Evolutionary conservation across 2,113 vertebrate species (phyloP).

Genomic region (Synchiropus splendidus): DNA sequence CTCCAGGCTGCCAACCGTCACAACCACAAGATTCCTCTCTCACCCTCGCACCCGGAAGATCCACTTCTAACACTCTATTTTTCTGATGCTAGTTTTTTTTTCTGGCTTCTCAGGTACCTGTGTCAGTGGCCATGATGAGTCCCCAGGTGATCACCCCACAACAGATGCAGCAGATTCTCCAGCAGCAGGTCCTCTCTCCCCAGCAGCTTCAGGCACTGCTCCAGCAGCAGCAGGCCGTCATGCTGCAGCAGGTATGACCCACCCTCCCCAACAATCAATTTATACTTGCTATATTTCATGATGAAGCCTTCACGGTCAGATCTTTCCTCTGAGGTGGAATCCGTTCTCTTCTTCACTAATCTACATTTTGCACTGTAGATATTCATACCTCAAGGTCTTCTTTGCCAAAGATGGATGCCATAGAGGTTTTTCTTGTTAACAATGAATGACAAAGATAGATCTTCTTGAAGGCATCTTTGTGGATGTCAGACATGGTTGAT

Average conservation of each 20-base stretch:
- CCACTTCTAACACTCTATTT: conserved; percentile 20
- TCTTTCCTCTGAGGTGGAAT: too few species aligned
- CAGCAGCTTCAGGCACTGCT: conserved; percentile 98
- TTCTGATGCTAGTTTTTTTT: conserved; percentile 4
- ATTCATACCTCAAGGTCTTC: too few species aligned
- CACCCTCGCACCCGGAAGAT: conserved; percentile 33
- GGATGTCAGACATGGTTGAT: too few species aligned
- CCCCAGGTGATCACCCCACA: conserved; percentile 98
- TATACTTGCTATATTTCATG: too few species aligned
- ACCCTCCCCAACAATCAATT: too few species aligned
- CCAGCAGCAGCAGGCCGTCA: conserved; percentile 96
- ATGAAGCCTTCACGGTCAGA: too few species aligned
- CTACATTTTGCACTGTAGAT: too few species aligned
- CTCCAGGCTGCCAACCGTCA: conserved; percentile 40
- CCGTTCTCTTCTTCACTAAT: too few species aligned
- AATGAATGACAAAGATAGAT: too few species aligned
- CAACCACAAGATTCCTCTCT: conserved; percentile 34
- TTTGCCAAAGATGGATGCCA: too few species aligned
- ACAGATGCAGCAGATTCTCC: conserved; percentile 98
- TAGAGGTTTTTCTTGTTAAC: too few species aligned
- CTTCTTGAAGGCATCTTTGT: too few species aligned
- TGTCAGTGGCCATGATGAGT: conserved; percentile 99
- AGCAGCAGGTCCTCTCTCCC: conserved; percentile 96
- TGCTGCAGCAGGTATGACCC: conserved; percentile 86
- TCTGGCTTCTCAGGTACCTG: conserved; percentile 76